Conservation (phyloP, 2,113 vertebrate species). For the Furnarius figulus region DNA sequence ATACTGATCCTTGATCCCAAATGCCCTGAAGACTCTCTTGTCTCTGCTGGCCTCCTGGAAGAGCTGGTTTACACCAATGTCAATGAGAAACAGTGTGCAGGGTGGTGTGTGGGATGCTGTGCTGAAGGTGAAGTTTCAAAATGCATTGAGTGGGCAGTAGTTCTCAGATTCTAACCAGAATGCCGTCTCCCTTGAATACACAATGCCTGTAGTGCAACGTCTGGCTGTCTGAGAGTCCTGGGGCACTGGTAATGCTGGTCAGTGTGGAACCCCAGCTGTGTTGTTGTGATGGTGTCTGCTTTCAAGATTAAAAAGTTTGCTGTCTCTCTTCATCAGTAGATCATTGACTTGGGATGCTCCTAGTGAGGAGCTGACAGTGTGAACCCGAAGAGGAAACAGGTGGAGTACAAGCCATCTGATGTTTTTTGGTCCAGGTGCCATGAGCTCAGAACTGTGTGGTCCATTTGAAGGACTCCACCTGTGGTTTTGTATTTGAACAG, state of each 20-base stretch:
- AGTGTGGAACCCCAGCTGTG: background rate
- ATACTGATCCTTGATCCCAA: background rate
- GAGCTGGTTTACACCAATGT: fast-evolving
- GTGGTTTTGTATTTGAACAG: background rate
- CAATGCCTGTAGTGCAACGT: fast-evolving
- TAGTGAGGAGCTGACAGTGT: background rate
- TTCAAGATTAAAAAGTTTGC: background rate
- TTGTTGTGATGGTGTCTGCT: background rate
- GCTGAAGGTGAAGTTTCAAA: background rate
- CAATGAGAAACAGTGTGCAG: background rate
- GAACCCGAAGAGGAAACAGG: background rate
- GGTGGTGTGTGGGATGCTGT: background rate
- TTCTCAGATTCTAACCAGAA: background rate
- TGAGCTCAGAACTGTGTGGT: background rate
- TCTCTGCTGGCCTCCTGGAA: background rate
- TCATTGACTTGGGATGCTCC: background rate
- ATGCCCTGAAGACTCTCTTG: background rate
- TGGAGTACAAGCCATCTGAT: background rate
- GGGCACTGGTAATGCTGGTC: background rate
- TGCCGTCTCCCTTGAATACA: background rate
- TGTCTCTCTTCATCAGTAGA: background rate
- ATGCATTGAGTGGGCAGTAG: background rate
- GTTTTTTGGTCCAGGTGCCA: background rate
- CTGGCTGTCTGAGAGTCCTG: no score
- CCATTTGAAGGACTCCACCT: background rate